Conservation (phyloP, 2,888 invertebrate species). For the Coleophora deauratella region DNA sequence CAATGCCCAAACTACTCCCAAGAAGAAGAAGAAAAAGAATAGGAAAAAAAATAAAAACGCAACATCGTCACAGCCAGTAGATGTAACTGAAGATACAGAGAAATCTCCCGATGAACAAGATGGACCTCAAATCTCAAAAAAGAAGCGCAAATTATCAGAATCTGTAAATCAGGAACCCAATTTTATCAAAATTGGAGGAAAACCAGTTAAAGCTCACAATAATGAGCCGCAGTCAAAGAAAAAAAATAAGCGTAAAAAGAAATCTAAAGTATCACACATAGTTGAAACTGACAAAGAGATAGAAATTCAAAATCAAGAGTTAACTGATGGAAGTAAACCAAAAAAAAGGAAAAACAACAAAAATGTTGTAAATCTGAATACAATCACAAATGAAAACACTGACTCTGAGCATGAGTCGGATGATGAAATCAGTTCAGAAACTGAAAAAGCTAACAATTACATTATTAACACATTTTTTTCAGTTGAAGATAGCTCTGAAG, state of each 20-base stretch:
- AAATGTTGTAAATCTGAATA: conserved; percentile 48
- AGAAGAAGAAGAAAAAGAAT: background rate
- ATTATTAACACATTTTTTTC: conserved; percentile 33
- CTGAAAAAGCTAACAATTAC: conserved; percentile 47
- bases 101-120: background rate
- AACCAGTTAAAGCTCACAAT: too few relatives aligned
- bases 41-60: background rate
- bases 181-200: too few relatives aligned
- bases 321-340: conserved; percentile 4
- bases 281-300: conserved; percentile 1
- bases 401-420: conserved; percentile 67
- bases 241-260: conserved; percentile 1
- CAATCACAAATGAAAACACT: conserved; percentile 55
- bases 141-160: background rate
- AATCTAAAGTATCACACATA: background rate
- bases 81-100: background rate
- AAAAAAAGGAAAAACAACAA: conserved; percentile 18
- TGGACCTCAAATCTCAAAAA: background rate
- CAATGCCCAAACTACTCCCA: background rate
- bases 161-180: background rate
- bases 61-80: background rate
- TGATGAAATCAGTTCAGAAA: conserved; percentile 57
- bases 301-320: conserved; percentile 5
- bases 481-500: conserved; percentile 41
- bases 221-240: background rate